These are phyloP conservation scores for Gallirallus australis DNA, from an alignment of 2,797 vertebrate species.

Conservation along the genomic window DNA sequence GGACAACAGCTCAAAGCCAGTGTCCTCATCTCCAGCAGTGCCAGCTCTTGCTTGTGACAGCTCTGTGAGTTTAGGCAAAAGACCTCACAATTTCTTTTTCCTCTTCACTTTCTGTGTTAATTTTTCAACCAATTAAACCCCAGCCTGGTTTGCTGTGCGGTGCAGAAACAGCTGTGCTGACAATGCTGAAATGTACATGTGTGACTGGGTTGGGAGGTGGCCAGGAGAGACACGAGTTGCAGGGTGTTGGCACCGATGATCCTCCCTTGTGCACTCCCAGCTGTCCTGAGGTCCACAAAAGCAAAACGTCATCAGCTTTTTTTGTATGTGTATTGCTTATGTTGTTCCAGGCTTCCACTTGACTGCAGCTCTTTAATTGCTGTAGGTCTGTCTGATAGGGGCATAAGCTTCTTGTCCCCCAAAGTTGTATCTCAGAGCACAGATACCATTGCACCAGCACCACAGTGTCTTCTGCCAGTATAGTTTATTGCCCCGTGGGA, in stretches of 20 bases:
- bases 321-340: neutral
- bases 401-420: neutral
- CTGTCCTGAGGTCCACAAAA: neutral
- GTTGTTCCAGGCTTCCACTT: neutral
- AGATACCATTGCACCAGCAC: neutral
- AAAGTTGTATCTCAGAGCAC: neutral
- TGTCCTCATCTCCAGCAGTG: neutral
- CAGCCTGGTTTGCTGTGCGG: neutral
- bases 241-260: neutral
- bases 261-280: neutral
- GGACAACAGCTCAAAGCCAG: neutral
- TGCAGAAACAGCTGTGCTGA: constrained; percentile 38
- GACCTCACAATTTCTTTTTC: neutral
- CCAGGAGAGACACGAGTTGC: neutral
- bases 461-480: neutral
- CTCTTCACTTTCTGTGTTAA: neutral
- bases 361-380: neutral
- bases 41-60: neutral
- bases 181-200: neutral
- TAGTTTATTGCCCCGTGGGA: neutral
- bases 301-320: neutral
- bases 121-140: constrained; percentile 21
- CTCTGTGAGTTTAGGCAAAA: neutral
- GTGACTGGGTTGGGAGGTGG: neutral
- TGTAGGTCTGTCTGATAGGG: neutral